A percentile compares a stretch with the other conserved stretches of the same genome.
phyloP scores from a whole-genome alignment of 2,113 vertebrate genomes.

The Elaphurus davidianus region DNA sequence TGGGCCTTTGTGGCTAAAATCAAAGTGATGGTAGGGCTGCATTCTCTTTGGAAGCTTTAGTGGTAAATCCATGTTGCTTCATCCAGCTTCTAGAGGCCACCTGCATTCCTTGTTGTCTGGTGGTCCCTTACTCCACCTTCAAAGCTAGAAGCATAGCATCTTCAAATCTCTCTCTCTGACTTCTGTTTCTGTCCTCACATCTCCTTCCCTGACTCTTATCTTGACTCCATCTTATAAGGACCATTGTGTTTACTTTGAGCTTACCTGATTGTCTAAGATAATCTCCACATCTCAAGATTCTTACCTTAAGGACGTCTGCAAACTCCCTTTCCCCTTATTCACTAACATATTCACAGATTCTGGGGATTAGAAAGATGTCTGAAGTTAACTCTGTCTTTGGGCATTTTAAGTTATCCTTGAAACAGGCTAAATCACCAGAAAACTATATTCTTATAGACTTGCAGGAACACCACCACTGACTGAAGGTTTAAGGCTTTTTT shows the following conservation, averaged over 20 bases:
- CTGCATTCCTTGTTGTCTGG: background rate
- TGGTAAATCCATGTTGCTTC: background rate
- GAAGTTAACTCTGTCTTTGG: background rate
- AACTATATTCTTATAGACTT: background rate
- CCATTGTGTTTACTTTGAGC: background rate
- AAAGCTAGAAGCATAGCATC: background rate
- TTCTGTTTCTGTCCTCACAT: background rate
- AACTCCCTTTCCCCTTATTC: background rate
- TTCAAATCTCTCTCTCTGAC: background rate
- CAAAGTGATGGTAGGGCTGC: background rate
- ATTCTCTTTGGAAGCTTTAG: background rate
- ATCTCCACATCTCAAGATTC: background rate
- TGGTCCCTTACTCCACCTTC: background rate
- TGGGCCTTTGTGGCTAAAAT: background rate
- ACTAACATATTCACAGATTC: background rate
- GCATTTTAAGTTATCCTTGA: background rate
- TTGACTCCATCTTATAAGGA: background rate
- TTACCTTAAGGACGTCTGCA: background rate
- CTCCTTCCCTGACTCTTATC: background rate
- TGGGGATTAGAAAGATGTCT: background rate
- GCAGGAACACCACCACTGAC: background rate
- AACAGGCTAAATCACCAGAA: background rate
- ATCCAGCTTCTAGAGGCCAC: background rate
- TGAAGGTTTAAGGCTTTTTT: conserved; percentile 10
- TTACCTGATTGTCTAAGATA: background rate